phyloP scores from a whole-genome alignment of 2,113 vertebrate species.

The Pungitius pungitius region DNA sequence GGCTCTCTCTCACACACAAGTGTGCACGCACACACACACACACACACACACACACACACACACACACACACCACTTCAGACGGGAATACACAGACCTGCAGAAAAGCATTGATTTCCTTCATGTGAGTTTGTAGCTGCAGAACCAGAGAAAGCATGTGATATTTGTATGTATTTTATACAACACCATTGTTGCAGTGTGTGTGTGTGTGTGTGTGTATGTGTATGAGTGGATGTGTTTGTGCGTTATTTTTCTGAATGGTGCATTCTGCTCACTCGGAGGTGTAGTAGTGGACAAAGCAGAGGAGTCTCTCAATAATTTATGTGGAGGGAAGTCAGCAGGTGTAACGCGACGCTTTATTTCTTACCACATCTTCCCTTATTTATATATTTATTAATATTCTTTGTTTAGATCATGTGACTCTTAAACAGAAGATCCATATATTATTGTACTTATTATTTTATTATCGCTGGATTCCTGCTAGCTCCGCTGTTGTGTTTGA shows the following conservation, averaged over 20 bases:
- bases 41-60: neutral
- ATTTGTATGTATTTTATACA: no score
- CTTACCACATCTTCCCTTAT: neutral
- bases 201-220: constrained; percentile 31
- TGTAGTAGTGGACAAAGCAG: constrained; percentile 60
- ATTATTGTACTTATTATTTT: no score
- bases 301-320: constrained; percentile 68
- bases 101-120: neutral
- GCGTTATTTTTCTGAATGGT: constrained; percentile 15
- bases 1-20: constrained; percentile 1
- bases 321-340: constrained; percentile 62
- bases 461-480: no score
- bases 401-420: no score
- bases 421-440: no score
- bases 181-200: neutral
- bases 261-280: constrained; percentile 43
- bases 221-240: neutral
- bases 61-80: neutral
- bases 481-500: no score
- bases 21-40: neutral
- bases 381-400: no score
- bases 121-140: neutral
- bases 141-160: neutral
- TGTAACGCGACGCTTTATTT: constrained; percentile 69
- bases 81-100: neutral